These are phyloP conservation scores for Marasmarcha lunaedactyla DNA, from an alignment of 2,888 invertebrate species.

Conservation along the genomic window DNA sequence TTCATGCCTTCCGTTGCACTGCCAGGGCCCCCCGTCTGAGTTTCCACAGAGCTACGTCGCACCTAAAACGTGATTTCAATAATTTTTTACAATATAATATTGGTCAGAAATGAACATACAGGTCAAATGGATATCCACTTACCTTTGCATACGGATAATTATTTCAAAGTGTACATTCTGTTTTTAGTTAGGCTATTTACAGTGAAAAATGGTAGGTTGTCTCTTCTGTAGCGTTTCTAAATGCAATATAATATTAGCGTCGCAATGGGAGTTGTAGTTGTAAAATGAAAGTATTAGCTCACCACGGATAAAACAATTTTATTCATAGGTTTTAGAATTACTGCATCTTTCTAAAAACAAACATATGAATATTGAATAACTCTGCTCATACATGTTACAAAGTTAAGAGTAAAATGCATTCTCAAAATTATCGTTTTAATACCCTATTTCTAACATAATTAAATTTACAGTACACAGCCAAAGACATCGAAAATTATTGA, in stretches of 20 bases:
- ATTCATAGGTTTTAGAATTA: constrained; percentile 57
- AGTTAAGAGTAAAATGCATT: constrained; percentile 50
- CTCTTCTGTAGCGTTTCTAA: too few species aligned
- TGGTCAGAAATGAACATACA: too few species aligned
- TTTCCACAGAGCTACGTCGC: constrained; percentile 57
- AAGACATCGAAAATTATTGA: constrained; percentile 62
- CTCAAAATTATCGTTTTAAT: constrained; percentile 56
- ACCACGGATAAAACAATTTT: constrained; percentile 59
- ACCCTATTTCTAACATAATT: constrained; percentile 39
- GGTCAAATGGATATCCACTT: too few species aligned
- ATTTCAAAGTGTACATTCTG: too few species aligned
- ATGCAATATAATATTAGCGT: too few species aligned
- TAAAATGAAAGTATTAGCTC: constrained; percentile 36
- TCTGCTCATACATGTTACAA: constrained; percentile 33
- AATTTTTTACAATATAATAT: too few species aligned
- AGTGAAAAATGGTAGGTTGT: constrained; percentile 59
- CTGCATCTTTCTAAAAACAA: constrained; percentile 52
- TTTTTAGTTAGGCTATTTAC: too few species aligned
- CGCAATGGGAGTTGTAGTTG: constrained; percentile 30
- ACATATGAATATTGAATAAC: constrained; percentile 40
- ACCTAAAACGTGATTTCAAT: constrained; percentile 28
- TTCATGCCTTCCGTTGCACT: constrained; percentile 47
- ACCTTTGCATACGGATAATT: too few species aligned
- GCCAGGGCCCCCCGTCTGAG: constrained; percentile 50
- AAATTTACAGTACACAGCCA: constrained; percentile 63